These are phyloP conservation scores for Palythoa caribaeorum DNA, from an alignment of 92 coral and sea anemone species.

Conservation along the genomic window DNA sequence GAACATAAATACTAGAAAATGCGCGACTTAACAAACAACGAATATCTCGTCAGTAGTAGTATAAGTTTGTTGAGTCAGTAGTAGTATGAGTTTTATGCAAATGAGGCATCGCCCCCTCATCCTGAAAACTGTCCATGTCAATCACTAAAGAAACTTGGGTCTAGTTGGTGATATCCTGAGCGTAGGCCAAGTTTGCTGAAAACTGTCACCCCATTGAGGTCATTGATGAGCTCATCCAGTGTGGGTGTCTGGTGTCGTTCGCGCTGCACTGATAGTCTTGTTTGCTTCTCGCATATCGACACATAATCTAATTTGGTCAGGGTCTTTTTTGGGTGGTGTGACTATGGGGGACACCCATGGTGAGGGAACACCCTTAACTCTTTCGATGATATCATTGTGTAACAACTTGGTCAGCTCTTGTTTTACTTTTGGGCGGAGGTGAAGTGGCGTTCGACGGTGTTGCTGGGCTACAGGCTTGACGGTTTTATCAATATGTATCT, in stretches of 20 bases:
- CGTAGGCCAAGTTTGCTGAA: slow-evolving; percentile 60
- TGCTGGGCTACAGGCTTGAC: slow-evolving; percentile 47
- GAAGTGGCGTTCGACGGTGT: slow-evolving; percentile 42
- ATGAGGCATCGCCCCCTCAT: not conserved
- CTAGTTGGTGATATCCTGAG: slow-evolving; percentile 58
- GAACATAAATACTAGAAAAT: too few species aligned
- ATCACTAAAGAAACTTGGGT: too few species aligned
- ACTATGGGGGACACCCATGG: slow-evolving; percentile 37
- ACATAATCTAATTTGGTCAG: slow-evolving; percentile 33
- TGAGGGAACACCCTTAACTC: not conserved
- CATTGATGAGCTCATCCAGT: slow-evolving; percentile 31
- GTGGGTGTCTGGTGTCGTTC: slow-evolving; percentile 51
- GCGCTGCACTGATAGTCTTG: slow-evolving; percentile 24
- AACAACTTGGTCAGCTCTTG: slow-evolving; percentile 28
- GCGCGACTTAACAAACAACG: not conserved
- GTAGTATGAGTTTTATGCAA: too few species aligned
- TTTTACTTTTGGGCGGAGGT: slow-evolving; percentile 44
- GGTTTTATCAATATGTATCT: slow-evolving; percentile 40
- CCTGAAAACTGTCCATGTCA: not conserved
- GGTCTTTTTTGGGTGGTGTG: slow-evolving; percentile 38
- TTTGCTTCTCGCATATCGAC: not conserved
- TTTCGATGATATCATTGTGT: slow-evolving; percentile 23
- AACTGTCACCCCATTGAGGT: slow-evolving; percentile 51
- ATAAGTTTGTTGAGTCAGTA: too few species aligned
- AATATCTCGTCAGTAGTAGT: too few species aligned